These are phyloP conservation scores for Endotricha flammealis DNA, from an alignment of 2,888 invertebrate genomes.

Conservation along the genomic window DNA sequence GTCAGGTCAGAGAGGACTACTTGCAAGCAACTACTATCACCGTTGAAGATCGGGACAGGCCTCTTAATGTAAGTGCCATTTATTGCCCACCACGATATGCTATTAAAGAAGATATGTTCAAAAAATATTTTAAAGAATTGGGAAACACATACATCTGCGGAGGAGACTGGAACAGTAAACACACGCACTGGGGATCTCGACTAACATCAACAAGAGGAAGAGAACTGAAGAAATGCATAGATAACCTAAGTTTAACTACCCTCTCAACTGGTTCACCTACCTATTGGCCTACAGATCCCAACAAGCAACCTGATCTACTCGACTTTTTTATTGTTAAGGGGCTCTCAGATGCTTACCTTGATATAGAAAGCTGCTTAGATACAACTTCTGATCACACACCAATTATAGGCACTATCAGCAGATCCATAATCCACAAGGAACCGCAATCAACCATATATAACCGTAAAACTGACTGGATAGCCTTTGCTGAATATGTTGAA, in stretches of 20 bases:
- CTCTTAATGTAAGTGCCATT: background rate
- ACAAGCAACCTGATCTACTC: constrained; percentile 2
- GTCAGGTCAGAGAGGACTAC: background rate
- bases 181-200: too few species aligned
- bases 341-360: too few species aligned
- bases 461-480: too few species aligned
- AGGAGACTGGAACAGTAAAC: background rate
- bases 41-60: background rate
- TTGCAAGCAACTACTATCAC: background rate
- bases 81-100: background rate
- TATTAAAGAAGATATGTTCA: constrained; percentile 1
- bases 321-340: background rate
- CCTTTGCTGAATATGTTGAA: too few species aligned
- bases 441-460: too few species aligned
- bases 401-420: too few species aligned
- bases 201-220: too few species aligned
- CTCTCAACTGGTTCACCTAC: background rate
- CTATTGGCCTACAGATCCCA: too few species aligned
- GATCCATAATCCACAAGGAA: too few species aligned
- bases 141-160: background rate
- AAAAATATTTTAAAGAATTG: background rate
- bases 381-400: too few species aligned
- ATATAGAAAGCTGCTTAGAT: background rate
- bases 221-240: too few species aligned
- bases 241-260: background rate